These are phyloP conservation scores for Ciona savignyi DNA, from an alignment of 23 tunicate species.

Conservation along the genomic window DNA sequence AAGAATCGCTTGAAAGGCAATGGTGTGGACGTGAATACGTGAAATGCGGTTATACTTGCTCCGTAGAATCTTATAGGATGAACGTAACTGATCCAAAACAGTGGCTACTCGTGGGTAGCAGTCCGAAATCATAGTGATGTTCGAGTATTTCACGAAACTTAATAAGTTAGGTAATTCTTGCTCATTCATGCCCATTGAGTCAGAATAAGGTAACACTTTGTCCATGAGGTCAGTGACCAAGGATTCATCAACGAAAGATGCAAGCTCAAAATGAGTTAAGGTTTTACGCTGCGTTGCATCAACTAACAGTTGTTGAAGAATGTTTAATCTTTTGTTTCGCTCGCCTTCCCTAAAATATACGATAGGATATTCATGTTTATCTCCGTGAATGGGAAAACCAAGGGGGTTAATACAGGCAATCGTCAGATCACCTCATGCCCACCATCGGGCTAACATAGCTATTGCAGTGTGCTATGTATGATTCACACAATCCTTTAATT, in stretches of 20 bases:
- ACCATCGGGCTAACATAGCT: too few relatives aligned
- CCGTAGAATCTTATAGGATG: constrained; percentile 33
- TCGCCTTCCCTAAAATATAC: constrained; percentile 60
- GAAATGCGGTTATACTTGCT: constrained; percentile 26
- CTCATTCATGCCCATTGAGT: constrained; percentile 95
- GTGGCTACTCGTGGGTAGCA: constrained; percentile 76
- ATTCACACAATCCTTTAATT: too few relatives aligned
- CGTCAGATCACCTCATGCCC: too few relatives aligned
- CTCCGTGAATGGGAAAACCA: too few relatives aligned
- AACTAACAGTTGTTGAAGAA: constrained; percentile 31
- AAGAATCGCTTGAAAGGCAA: constrained; percentile 95
- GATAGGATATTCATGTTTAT: too few relatives aligned
- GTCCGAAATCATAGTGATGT: constrained; percentile 60
- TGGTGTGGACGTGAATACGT: constrained; percentile 90
- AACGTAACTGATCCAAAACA: constrained; percentile 83
- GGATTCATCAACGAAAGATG: constrained; percentile 84
- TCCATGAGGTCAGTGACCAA: constrained; percentile 46
- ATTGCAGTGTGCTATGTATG: too few relatives aligned
- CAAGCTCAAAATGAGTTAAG: constrained; percentile 83
- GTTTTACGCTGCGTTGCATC: constrained; percentile 36
- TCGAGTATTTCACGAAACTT: constrained; percentile 56
- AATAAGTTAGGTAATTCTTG: constrained; percentile 88
- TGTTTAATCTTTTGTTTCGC: constrained; percentile 21
- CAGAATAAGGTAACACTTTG: constrained; percentile 61
- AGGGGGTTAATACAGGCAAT: too few relatives aligned